phyloP scores from a whole-genome alignment of 2,113 vertebrate genomes.

The Oxyruncus cristatus region DNA sequence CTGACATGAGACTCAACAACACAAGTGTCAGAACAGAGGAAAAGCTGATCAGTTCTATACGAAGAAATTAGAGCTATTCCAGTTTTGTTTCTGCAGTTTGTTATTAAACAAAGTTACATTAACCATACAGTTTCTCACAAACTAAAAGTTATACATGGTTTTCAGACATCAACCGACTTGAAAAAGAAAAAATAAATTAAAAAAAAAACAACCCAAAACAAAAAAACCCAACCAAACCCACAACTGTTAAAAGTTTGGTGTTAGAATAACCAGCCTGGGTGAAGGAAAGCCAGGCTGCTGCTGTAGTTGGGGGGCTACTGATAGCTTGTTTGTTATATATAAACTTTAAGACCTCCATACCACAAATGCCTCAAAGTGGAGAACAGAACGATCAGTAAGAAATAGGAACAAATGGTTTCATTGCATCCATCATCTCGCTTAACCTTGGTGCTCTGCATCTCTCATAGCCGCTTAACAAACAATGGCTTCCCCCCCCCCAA shows the following conservation, averaged over 20 bases:
- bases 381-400: background rate
- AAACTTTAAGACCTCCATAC: background rate
- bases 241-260: constrained; percentile 2
- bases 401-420: background rate
- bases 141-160: constrained; percentile 28
- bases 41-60: background rate
- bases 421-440: background rate
- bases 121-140: constrained; percentile 28
- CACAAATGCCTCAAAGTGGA: background rate
- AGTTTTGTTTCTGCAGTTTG: constrained; percentile 38
- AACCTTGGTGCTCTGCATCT: background rate
- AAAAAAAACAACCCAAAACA: background rate
- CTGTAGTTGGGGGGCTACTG: background rate
- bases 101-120: constrained; percentile 36
- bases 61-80: constrained; percentile 16
- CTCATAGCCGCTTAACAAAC: background rate
- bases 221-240: background rate
- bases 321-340: background rate
- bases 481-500: background rate
- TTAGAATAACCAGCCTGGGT: constrained; percentile 7
- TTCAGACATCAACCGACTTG: constrained; percentile 10
- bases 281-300: constrained; percentile 8
- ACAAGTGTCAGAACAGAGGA: background rate
- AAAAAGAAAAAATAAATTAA: background rate
- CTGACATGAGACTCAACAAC: background rate